Conservation (phyloP, 1,140 invertebrate genomes). For the Zaprionus taronus region DNA sequence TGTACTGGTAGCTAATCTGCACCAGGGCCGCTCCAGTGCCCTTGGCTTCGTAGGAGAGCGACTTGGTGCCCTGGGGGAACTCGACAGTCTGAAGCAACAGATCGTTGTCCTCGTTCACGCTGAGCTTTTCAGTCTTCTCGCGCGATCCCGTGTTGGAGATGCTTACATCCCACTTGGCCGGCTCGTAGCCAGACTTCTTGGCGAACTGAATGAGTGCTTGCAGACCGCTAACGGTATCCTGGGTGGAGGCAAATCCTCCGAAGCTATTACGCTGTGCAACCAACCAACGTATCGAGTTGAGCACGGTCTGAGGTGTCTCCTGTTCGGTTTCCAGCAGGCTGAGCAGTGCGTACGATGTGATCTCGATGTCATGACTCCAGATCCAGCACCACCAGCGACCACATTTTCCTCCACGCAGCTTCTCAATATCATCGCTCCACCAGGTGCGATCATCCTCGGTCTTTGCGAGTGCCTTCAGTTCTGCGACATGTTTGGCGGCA, state of each 20-base stretch:
- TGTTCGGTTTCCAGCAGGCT: constrained; percentile 86
- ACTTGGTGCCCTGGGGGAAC: constrained; percentile 71
- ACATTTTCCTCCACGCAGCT: constrained; percentile 87
- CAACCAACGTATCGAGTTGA: constrained; percentile 89
- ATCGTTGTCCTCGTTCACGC: constrained; percentile 66
- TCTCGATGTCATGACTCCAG: constrained; percentile 88
- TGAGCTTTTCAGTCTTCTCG: constrained; percentile 67
- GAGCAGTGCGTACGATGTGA: constrained; percentile 90
- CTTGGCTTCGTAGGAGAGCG: constrained; percentile 87
- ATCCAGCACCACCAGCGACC: constrained; percentile 86
- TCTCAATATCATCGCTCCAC: constrained; percentile 88
- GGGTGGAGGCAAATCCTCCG: constrained; percentile 91
- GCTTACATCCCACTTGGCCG: constrained; percentile 61
- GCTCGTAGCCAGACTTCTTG: constrained; percentile 71
- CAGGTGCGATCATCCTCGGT: constrained; percentile 73
- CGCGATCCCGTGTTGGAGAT: constrained; percentile 57
- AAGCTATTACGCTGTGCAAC: constrained; percentile 90
- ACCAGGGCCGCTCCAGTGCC: constrained; percentile 92
- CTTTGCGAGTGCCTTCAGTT: constrained; percentile 61
- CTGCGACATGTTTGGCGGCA: constrained; percentile 52
- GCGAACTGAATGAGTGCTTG: constrained; percentile 88
- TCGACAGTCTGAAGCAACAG: constrained; percentile 74
- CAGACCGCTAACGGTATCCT: constrained; percentile 89
- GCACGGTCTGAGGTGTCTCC: constrained; percentile 54
- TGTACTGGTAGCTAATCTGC: constrained; percentile 92